Percentiles rank a stretch among this genome's conserved stretches.
Evolutionary conservation across 2,888 invertebrate species (phyloP).

Genomic region (Drosophila eohydei): DNA sequence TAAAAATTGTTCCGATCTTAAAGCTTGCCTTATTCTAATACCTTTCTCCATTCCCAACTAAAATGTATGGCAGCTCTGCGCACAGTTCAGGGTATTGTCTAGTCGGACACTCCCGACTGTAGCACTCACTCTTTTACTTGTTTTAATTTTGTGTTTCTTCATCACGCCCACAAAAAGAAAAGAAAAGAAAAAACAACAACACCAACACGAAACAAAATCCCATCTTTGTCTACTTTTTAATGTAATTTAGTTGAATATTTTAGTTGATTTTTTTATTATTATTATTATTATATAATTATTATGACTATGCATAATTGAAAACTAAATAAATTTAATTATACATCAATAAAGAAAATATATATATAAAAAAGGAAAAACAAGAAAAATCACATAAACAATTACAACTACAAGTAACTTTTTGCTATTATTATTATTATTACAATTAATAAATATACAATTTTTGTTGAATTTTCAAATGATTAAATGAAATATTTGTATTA

Average conservation of each 20-base stretch:
- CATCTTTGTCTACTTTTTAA: slow-evolving; percentile 79
- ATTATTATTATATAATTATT: slow-evolving; percentile 64
- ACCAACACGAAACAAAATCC: slow-evolving; percentile 31
- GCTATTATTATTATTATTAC: slow-evolving; percentile 69
- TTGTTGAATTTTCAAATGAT: slow-evolving; percentile 84
- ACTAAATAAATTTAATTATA: slow-evolving; percentile 74
- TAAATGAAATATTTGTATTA: slow-evolving; percentile 82
- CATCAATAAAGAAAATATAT: slow-evolving; percentile 52
- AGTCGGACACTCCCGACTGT: not conserved
- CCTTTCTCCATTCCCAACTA: not conserved
- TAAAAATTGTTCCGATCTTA: too few species aligned
- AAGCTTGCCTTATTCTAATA: not conserved
- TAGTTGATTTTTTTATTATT: slow-evolving; percentile 84
- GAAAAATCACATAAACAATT: slow-evolving; percentile 53
- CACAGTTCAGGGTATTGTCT: not conserved
- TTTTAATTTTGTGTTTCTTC: slow-evolving; percentile 42
- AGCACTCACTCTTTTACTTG: slow-evolving; percentile 6
- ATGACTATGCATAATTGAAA: slow-evolving; percentile 46
- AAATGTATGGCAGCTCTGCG: not conserved
- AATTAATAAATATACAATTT: slow-evolving; percentile 79
- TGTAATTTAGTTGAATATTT: slow-evolving; percentile 85
- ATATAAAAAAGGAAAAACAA: slow-evolving; percentile 24
- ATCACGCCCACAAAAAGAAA: slow-evolving; percentile 18
- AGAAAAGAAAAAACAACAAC: not conserved
- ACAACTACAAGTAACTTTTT: slow-evolving; percentile 64